These are phyloP conservation scores for Drosophila bocqueti DNA, from an alignment of 1,140 invertebrate species.

Conservation along the genomic window DNA sequence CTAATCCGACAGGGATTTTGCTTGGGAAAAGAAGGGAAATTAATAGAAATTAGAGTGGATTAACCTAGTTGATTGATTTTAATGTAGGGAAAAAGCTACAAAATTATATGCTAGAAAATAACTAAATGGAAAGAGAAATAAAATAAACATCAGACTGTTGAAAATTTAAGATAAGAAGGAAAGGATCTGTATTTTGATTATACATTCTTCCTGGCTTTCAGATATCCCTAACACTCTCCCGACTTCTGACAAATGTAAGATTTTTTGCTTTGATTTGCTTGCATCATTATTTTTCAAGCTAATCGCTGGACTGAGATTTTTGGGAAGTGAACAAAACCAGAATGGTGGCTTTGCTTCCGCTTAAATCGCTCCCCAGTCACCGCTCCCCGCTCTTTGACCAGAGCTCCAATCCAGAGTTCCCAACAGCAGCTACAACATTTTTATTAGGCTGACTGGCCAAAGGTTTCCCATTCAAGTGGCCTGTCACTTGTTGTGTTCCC, in stretches of 20 bases:
- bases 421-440: constrained; percentile 54
- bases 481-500: constrained; percentile 55
- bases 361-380: constrained; percentile 22
- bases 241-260: background rate
- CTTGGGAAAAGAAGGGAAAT: background rate
- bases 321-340: constrained; percentile 46
- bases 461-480: constrained; percentile 57
- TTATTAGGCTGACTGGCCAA: constrained; percentile 64
- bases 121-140: no score
- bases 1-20: constrained; percentile 15
- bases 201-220: no score
- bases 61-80: background rate
- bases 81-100: background rate
- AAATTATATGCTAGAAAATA: no score
- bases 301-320: constrained; percentile 38
- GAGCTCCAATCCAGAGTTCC: constrained; percentile 15
- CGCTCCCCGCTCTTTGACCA: constrained; percentile 6
- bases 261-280: constrained; percentile 36
- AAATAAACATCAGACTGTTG: background rate
- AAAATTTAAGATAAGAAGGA: background rate
- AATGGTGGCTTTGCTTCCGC: constrained; percentile 37
- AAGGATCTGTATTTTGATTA: no score
- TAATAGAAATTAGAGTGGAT: background rate
- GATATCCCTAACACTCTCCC: background rate
- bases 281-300: constrained; percentile 52